Evolutionary conservation across 37 sponge, comb jelly and placozoan genomes (phyloP).

Genomic region (Crambe crambe): DNA sequence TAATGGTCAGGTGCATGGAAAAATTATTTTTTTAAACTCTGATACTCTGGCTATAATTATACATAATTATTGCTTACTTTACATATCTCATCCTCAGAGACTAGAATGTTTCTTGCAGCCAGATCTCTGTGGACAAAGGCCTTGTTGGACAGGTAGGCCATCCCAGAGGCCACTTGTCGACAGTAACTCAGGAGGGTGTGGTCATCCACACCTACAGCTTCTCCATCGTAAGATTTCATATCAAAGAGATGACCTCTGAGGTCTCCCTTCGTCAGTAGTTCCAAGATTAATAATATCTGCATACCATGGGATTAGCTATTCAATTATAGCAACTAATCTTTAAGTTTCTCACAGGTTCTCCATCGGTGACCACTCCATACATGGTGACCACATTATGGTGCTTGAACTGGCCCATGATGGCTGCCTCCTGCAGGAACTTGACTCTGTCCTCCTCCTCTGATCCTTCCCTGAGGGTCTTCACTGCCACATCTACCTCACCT

Average conservation of each 20-base stretch:
- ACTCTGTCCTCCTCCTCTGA: background rate
- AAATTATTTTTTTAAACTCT: no score
- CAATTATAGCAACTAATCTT: background rate
- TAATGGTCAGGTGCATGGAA: no score
- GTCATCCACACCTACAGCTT: background rate
- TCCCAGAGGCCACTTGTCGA: conserved; percentile 7
- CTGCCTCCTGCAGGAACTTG: conserved; percentile 16
- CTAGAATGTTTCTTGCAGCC: conserved; percentile 5
- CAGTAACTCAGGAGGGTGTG: conserved; percentile 7
- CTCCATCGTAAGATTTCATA: background rate
- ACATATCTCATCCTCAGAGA: conserved; percentile 1
- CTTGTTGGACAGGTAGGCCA: conserved; percentile 1
- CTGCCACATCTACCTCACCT: background rate
- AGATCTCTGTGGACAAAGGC: conserved; percentile 10
- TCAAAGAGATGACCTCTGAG: background rate
- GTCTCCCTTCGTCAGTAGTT: background rate
- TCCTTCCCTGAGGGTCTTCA: background rate
- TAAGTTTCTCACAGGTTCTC: background rate
- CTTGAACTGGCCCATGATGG: conserved; percentile 19
- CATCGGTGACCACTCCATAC: background rate
- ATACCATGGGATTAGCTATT: background rate
- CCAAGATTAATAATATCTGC: background rate
- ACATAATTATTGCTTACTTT: background rate
- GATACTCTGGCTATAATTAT: no score
- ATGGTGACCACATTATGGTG: background rate